phyloP scores from a whole-genome alignment of 2,888 invertebrate species.

The Siphlonurus alternatus region DNA sequence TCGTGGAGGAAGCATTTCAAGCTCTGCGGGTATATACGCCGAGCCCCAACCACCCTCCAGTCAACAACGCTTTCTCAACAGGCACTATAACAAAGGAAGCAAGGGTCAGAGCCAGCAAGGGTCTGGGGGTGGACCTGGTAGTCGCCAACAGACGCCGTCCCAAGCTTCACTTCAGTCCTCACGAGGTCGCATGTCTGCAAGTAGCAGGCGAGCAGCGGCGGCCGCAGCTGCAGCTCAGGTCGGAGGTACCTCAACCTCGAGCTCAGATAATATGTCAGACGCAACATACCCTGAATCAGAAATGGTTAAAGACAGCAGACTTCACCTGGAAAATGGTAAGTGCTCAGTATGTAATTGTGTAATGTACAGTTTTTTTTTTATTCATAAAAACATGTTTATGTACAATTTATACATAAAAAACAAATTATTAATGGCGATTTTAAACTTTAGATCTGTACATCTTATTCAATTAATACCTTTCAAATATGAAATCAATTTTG shows the following conservation, averaged over 20 bases:
- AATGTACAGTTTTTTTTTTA: background rate
- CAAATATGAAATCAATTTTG: too few species aligned
- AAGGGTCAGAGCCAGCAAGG: background rate
- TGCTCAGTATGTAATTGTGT: background rate
- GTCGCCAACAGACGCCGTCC: background rate
- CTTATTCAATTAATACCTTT: too few species aligned
- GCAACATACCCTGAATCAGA: background rate
- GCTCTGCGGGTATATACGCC: background rate
- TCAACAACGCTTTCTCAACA: background rate
- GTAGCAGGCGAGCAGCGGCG: background rate
- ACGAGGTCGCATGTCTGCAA: background rate
- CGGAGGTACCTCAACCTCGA: background rate
- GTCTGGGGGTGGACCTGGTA: background rate
- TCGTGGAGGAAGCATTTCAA: background rate
- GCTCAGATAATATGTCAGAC: background rate
- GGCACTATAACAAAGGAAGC: background rate
- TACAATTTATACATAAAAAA: too few species aligned
- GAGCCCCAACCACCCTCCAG: background rate
- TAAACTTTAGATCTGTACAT: too few species aligned
- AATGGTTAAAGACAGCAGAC: background rate
- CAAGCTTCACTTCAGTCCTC: background rate
- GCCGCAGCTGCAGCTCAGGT: background rate
- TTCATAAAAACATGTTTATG: background rate
- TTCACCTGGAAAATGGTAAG: background rate
- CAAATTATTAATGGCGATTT: too few species aligned